Evolutionary conservation across 2,113 vertebrate genomes (phyloP), one percentile per base, ranked within the genome.

Genomic region (Smithornis capensis): DNA sequence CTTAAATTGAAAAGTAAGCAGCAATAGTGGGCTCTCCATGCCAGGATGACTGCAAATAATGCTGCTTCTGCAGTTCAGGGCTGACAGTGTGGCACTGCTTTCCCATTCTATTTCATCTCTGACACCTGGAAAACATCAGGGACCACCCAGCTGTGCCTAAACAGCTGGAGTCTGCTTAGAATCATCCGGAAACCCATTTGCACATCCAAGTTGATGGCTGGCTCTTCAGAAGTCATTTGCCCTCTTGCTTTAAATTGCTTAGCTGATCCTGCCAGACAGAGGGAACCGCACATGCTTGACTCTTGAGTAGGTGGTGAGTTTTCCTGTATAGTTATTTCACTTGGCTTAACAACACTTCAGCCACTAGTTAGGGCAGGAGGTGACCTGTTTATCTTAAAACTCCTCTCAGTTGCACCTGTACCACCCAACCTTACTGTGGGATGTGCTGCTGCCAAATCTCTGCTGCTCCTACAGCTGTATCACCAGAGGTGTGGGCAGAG

Each of bases 151-250:
- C 65, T 84, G 84, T 71, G 84, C 49, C 76, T 28, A 6, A 87
- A 85, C 49, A 87, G 17, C 80, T 94, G 89, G 50, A 92, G 5
- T 6, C 27, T 87, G 25, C 28, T 63, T 38, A 37, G 7, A 91
- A 62, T 67, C 5, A 1, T 28, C 23, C 4, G 2, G 50, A 57
- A 80, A 69, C 9, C 29, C 31, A 23, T 29, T 57, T 75, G 42
- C 25, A 22, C 5, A 1, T 14, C 15, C 0, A 0, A 79, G 70
- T 10, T 33, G 16, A 69, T 1, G 6, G 37, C 16, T 47, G 57
- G 9, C 10, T 69, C 56, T 50, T 69, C 75, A 35, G 25, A 76
- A 85, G 13, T 19, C 15, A 1, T 76, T 87, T 29, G 4, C 33
- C 18, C 14, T 79, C 82, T 83, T 57, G 63, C 33, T 89, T 55